A percentile compares a stretch with the other conserved stretches of the same genome.
Evolutionary conservation across 2,113 vertebrate species (phyloP).

Genomic region (Pseudorectes ferrugineus): DNA sequence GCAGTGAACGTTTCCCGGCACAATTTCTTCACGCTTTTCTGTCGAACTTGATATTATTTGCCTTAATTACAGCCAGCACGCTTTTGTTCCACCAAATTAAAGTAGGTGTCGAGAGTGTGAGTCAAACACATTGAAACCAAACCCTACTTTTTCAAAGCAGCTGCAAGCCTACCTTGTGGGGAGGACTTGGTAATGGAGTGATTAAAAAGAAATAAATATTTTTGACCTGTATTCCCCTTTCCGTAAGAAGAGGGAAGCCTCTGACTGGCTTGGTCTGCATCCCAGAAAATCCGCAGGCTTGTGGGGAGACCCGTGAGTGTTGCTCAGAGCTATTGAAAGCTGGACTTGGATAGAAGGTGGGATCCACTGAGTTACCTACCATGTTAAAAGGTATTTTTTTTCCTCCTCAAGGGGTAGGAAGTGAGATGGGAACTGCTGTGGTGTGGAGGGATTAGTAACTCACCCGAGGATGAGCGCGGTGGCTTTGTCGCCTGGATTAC

Average conservation of each 20-base stretch:
- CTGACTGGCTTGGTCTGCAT: not conserved
- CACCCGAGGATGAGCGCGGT: not conserved
- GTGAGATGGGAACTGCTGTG: not conserved
- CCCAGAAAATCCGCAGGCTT: not conserved
- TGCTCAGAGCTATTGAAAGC: not conserved
- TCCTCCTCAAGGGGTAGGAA: not conserved
- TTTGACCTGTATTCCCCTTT: not conserved
- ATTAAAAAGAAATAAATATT: not conserved
- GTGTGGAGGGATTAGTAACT: not conserved
- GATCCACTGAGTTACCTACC: not conserved
- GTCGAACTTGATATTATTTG: not conserved
- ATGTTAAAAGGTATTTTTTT: not conserved
- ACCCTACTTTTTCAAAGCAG: not conserved
- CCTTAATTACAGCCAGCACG: not conserved
- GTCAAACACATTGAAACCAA: not conserved
- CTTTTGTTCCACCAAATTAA: not conserved
- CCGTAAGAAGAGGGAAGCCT: not conserved
- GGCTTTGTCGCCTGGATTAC: not conserved
- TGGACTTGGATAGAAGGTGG: not conserved
- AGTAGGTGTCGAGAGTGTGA: accelerated
- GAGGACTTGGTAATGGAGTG: not conserved
- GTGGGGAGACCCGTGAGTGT: not conserved
- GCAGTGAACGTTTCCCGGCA: accelerated
- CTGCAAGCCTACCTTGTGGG: not conserved
- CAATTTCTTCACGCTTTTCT: not conserved